Percentiles rank a stretch among this genome's conserved stretches.
Evolutionary conservation across 2,797 vertebrate genomes (phyloP).

Genomic region (Enteromius radiatus): DNA sequence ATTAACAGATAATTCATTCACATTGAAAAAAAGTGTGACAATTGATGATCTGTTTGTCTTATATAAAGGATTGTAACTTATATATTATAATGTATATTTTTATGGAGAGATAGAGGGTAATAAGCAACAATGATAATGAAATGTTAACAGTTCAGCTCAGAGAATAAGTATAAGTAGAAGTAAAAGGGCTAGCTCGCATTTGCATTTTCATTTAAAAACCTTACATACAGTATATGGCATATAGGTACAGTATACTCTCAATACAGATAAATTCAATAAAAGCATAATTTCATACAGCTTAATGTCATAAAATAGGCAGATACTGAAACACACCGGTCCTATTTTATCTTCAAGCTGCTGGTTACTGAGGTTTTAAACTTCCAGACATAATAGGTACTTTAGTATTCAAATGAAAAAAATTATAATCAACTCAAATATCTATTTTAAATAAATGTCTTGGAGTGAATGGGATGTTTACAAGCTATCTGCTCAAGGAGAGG

Average conservation of each 20-base stretch:
- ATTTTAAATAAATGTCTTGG: slow-evolving; percentile 24
- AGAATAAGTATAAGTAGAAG: slow-evolving; percentile 24
- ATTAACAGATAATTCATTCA: not conserved
- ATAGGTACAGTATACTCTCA: not conserved
- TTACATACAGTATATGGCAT: slow-evolving; percentile 8
- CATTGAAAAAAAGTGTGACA: not conserved
- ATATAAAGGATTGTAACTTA: not conserved
- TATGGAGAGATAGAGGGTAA: not conserved
- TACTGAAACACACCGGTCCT: not conserved
- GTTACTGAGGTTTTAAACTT: slow-evolving; percentile 14
- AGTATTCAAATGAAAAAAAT: slow-evolving; percentile 16
- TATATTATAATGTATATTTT: not conserved
- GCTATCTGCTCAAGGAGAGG: slow-evolving; percentile 12
- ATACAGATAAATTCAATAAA: not conserved
- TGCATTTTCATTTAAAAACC: not conserved
- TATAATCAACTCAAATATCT: slow-evolving; percentile 13
- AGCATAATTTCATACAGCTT: not conserved
- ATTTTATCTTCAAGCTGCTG: not conserved
- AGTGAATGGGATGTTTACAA: slow-evolving; percentile 34
- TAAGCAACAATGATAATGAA: not conserved
- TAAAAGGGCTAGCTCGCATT: slow-evolving; percentile 44
- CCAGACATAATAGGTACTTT: not conserved
- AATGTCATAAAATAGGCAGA: not conserved
- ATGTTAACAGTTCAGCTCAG: not conserved
- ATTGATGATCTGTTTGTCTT: not conserved